These are phyloP conservation scores for Laticauda colubrina DNA, from an alignment of 2,113 vertebrate genomes.

Conservation along the genomic window DNA sequence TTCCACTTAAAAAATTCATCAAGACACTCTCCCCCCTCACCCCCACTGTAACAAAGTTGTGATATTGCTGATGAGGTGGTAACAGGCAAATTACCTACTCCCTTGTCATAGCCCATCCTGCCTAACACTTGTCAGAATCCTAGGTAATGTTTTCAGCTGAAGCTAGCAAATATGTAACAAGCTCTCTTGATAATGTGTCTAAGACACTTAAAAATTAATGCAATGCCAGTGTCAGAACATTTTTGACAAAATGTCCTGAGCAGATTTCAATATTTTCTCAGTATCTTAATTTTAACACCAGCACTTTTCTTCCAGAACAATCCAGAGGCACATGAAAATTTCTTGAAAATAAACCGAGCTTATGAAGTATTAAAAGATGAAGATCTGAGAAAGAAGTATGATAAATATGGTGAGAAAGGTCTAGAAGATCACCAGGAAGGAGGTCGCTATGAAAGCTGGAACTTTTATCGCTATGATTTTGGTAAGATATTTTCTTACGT, in stretches of 20 bases:
- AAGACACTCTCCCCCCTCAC: too few relatives aligned
- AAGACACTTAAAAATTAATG: not conserved
- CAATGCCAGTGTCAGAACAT: not conserved
- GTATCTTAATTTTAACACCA: conserved; percentile 14
- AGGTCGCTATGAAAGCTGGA: conserved; percentile 95
- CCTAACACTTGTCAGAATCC: not conserved
- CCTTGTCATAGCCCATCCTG: not conserved
- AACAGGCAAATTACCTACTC: not conserved
- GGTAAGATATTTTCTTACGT: conserved; percentile 66
- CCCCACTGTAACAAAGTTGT: not conserved
- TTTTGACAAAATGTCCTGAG: not conserved
- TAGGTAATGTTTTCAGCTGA: not conserved
- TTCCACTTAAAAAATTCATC: not conserved
- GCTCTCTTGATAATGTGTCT: not conserved
- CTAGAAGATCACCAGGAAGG: conserved; percentile 86
- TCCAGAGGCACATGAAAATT: conserved; percentile 87
- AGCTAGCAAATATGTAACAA: not conserved
- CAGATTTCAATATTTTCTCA: not conserved
- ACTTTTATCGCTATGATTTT: conserved; percentile 94
- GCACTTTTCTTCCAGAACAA: conserved; percentile 78
- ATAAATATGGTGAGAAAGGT: conserved; percentile 97
- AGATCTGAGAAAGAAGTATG: conserved; percentile 95
- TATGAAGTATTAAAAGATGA: conserved; percentile 98
- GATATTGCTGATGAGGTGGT: not conserved
- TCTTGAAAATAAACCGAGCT: conserved; percentile 92